phyloP scores from a whole-genome alignment of 2,113 vertebrate genomes.

The Columbina picui region DNA sequence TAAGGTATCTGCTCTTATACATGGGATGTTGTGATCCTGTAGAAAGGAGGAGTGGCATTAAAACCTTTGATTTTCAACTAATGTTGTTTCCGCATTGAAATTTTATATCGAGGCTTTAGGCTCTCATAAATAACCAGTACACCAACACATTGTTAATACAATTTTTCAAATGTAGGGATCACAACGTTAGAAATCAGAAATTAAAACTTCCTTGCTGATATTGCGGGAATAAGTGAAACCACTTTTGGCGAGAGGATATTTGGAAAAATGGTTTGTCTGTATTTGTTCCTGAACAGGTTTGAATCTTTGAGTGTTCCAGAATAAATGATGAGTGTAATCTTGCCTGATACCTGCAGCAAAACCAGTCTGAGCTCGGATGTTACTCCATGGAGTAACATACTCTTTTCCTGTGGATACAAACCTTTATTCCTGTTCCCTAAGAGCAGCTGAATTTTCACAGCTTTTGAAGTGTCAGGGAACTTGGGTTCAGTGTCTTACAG shows the following conservation, averaged over 20 bases:
- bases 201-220: background rate
- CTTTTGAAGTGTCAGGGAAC: slow-evolving; percentile 10
- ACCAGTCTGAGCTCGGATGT: background rate
- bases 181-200: background rate
- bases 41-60: background rate
- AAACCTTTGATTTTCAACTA: background rate
- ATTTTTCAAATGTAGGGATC: background rate
- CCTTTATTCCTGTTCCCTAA: background rate
- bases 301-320: background rate
- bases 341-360: background rate
- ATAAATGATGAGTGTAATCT: background rate
- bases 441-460: background rate
- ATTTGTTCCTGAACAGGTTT: background rate
- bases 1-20: background rate
- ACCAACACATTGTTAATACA: background rate
- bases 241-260: background rate
- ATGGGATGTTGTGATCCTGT: background rate
- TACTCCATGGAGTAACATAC: background rate
- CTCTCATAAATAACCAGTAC: background rate
- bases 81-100: background rate
- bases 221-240: background rate
- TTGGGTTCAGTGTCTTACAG: background rate
- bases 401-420: background rate
- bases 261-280: background rate
- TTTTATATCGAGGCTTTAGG: background rate